Evolutionary conservation across 2,888 invertebrate genomes (phyloP), one percentile per base, ranked within the genome.

Genomic region (Dasypolia templi): DNA sequence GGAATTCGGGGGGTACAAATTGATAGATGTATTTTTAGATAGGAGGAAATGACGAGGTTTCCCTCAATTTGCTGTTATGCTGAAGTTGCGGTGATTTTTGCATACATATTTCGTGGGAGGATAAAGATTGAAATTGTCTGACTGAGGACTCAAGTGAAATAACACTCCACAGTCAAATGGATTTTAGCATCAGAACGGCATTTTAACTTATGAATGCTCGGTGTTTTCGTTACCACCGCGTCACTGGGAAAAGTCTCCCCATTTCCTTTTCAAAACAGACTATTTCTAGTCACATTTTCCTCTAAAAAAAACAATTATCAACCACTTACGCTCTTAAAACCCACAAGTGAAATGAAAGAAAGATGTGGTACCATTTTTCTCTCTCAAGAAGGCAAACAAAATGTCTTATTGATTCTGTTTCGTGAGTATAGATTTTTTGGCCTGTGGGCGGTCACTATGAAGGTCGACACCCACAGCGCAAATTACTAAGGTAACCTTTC

Each of bases 401-500:
- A 56, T 35, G 0, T 7, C 17, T 29, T 44, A 66, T 55, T 44
- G 49, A 39, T 74, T 62, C 17, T 32, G 58, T 77, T 77, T 71
- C n/a, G 77, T 29, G 44, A 71, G 53, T 63, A 9, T 6, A 42
- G 26, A 49, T 35, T 55, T n/a, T 65, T 22, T 35, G 17, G 3
- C 22, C 64, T 42, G 82, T 51, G 29, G 66, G 76, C 63, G 67
- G 51, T 46, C 39, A 6, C 35, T 56, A 56, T 63, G 55, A 65
- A 65, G 42, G 75, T 17, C 9, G 2, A 44, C 77, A 56, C 82
- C 77, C 65, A 62, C 56, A 56, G 26, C 17, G 44, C 65, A 62
- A 69, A 77, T 76, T 61, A 53, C 63, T 35, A 7, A 1, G 42
- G 72, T 53, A 65, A 78, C 62, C 72, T 72, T 72, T 66, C 29